These are phyloP conservation scores for Passer domesticus DNA, from an alignment of 2,113 vertebrate genomes.

Conservation along the genomic window DNA sequence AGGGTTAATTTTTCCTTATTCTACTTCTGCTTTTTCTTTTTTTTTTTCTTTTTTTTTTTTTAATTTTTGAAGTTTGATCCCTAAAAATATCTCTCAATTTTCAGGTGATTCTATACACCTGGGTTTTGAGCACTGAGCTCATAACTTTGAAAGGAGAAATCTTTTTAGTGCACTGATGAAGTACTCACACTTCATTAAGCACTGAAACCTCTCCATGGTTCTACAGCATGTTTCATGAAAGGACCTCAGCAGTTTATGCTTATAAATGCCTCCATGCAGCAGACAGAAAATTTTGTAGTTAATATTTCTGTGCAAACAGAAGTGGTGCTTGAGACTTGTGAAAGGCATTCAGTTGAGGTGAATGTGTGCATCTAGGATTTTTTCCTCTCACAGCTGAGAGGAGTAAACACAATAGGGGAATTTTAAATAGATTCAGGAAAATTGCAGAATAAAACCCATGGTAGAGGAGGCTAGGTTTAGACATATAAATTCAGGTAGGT, in stretches of 20 bases:
- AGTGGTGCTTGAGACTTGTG: not conserved
- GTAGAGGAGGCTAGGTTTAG: not conserved
- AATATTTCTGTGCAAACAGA: not conserved
- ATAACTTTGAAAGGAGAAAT: not conserved
- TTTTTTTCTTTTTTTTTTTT: not conserved
- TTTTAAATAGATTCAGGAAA: not conserved
- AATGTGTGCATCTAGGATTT: not conserved
- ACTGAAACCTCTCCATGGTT: not conserved
- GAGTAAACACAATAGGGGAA: not conserved
- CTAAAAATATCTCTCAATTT: not conserved
- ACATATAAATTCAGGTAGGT: not conserved
- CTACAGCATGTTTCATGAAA: not conserved
- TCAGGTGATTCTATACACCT: not conserved
- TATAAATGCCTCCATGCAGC: not conserved
- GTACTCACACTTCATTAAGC: not conserved
- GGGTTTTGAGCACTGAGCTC: not conserved
- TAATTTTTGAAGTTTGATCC: not conserved
- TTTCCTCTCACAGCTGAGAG: not conserved
- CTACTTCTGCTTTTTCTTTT: not conserved
- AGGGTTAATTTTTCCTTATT: not conserved
- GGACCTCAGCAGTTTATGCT: not conserved
- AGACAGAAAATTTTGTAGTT: not conserved
- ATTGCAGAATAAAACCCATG: not conserved
- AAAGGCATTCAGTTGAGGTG: not conserved
- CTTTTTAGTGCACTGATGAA: not conserved